Percentiles rank a stretch among this genome's conserved stretches.
Conservation (phyloP, 1,140 invertebrate species). For the Pogonomyrmex barbatus region DNA sequence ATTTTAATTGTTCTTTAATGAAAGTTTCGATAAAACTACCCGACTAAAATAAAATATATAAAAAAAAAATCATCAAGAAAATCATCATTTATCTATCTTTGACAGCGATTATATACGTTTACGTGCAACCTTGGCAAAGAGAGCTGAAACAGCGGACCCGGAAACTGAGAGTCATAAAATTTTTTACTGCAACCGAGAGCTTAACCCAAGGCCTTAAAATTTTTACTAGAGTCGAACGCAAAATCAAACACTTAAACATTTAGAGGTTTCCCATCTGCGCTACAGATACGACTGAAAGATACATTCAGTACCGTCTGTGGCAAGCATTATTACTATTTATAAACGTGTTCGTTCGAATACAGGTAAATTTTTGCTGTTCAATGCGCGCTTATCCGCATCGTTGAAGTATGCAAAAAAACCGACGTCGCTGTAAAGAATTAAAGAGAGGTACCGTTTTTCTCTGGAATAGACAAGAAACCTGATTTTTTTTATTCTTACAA, state of each 20-base stretch:
- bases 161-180: conserved; percentile 27
- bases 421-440: neutral
- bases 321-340: conserved; percentile 56
- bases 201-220: conserved; percentile 42
- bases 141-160: neutral
- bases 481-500: neutral
- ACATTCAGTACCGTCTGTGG: conserved; percentile 38
- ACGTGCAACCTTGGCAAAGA: neutral
- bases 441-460: neutral
- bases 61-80: neutral
- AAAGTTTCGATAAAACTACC: neutral
- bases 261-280: conserved; percentile 44
- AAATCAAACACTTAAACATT: conserved; percentile 53
- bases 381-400: neutral
- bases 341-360: conserved; percentile 12
- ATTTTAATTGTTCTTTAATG: neutral
- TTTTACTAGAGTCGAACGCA: conserved; percentile 32
- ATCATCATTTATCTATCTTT: neutral
- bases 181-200: conserved; percentile 39
- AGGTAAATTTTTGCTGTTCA: conserved; percentile 16
- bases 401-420: neutral
- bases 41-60: neutral
- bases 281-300: conserved; percentile 65
- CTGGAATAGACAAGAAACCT: neutral
- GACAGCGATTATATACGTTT: neutral